Base-by-base conservation (phyloP, 2,113 vertebrate genomes). In the Sylvia atricapilla region DNA sequence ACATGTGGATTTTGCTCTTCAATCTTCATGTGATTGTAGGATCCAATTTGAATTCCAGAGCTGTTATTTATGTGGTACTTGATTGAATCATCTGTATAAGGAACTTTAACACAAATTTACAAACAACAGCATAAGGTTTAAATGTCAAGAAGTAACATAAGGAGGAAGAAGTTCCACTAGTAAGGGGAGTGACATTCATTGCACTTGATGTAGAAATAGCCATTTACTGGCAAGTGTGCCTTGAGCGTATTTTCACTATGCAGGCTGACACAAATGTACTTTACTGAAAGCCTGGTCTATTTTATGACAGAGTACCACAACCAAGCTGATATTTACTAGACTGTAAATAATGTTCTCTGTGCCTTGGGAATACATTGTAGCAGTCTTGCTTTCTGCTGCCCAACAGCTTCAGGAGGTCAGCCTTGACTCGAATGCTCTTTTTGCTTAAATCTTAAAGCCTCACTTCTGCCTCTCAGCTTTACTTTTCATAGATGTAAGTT, bases 41-140 rank as follows among this genome's bases (percentile, higher is more conserved):
- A 84, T 82, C 98, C 98, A 80, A 98, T 96, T 88, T 98, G 98
- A 95, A 98, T 55, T 73, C 92, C 94, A 47, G 59, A 94, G 39
- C 97, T 98, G 31, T 97, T 94, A 64, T 4, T 87, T 81, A 98
- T 97, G 74, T 60, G 88, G 67, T 63, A 97, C 37, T 79, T 97
- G 75, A 67, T 0, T 56, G 91, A 24, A 17, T 97, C 96, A 1
- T 97, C 97, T 98, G 92, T 86, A 58, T 44, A 81, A 79, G 87
- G 21, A 56, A 78, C 18, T 76, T n/a, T 43, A 90, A 96, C 59
- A 83, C 14, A 90, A 63, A 73, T 56, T 74, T 30, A 83, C 53
- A 46, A 82, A 63, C 78, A 63, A 87, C 41, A n/a, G 15, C 4
- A 49, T 64, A 46, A 23, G 53, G 59, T 28, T 43, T 24, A 90